phyloP scores from a whole-genome alignment of 2,888 invertebrate genomes.

The Agrilus biguttatus region DNA sequence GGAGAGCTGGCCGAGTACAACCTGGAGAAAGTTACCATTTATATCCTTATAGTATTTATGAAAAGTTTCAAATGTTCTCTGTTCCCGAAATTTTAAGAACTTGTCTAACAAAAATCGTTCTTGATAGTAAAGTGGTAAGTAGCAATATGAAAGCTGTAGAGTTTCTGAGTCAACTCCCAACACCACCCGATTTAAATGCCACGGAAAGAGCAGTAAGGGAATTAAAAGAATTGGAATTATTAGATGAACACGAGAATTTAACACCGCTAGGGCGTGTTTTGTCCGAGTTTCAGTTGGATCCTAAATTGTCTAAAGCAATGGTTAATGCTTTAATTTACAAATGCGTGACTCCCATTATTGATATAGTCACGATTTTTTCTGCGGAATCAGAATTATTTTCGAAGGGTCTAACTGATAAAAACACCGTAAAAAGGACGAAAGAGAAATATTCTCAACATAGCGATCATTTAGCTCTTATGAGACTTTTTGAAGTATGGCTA shows the following conservation, averaged over 20 bases:
- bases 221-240: conserved; percentile 40
- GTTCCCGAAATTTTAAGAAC: conserved; percentile 49
- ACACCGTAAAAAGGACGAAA: conserved; percentile 38
- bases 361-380: conserved; percentile 33
- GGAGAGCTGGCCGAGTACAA: conserved; percentile 52
- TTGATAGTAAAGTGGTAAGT: conserved; percentile 47
- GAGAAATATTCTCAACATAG: conserved; percentile 36
- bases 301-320: conserved; percentile 44
- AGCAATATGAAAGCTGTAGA: conserved; percentile 39
- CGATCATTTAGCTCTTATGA: conserved; percentile 46
- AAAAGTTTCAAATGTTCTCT: conserved; percentile 36
- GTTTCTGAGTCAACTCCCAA: conserved; percentile 46
- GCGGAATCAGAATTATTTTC: conserved; percentile 39
- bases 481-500: conserved; percentile 40
- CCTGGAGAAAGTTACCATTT: conserved; percentile 45
- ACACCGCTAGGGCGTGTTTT: conserved; percentile 43
- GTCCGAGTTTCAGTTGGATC: conserved; percentile 40
- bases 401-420: conserved; percentile 33
- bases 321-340: conserved; percentile 42
- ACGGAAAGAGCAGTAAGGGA: conserved; percentile 43
- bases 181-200: conserved; percentile 41
- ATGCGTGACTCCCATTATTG: conserved; percentile 36
- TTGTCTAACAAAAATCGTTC: conserved; percentile 36
- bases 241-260: conserved; percentile 42
- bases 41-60: conserved; percentile 37